These are phyloP conservation scores for Drosophila picticornis DNA, from an alignment of 2,888 invertebrate species.

Conservation along the genomic window DNA sequence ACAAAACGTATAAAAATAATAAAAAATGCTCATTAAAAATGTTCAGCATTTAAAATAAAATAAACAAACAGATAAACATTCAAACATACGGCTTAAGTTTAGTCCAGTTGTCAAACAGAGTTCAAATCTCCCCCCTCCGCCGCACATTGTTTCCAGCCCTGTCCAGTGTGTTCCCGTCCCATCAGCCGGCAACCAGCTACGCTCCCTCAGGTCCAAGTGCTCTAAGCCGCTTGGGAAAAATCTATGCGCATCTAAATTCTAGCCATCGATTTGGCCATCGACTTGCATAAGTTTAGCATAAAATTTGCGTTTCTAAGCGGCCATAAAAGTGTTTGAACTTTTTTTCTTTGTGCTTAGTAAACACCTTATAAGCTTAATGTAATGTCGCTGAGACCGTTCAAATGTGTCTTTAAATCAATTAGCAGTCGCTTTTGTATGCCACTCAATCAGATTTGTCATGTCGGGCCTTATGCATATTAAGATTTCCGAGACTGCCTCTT, in stretches of 20 bases:
- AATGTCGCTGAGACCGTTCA: slow-evolving; percentile 52
- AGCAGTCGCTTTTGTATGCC: slow-evolving; percentile 38
- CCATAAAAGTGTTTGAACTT: slow-evolving; percentile 55
- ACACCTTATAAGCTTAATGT: slow-evolving; percentile 80
- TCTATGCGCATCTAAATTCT: slow-evolving; percentile 60
- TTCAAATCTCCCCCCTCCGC: background rate
- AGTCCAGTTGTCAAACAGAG: slow-evolving; percentile 4
- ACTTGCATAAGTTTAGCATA: slow-evolving; percentile 65
- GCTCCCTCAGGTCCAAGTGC: slow-evolving; percentile 5
- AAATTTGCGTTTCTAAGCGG: slow-evolving; percentile 60
- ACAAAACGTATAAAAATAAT: slow-evolving; percentile 45
- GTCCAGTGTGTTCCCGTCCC: background rate
- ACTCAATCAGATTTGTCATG: slow-evolving; percentile 45
- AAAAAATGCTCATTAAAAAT: slow-evolving; percentile 49
- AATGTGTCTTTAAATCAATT: slow-evolving; percentile 74
- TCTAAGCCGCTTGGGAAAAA: slow-evolving; percentile 57
- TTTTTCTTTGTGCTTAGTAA: slow-evolving; percentile 48
- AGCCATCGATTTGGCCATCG: slow-evolving; percentile 55
- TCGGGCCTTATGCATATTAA: slow-evolving; percentile 26
- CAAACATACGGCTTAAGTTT: slow-evolving; percentile 17
- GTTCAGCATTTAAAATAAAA: slow-evolving; percentile 13
- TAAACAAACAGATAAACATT: slow-evolving; percentile 5
- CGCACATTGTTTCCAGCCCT: slow-evolving; percentile 8
- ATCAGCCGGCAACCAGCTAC: too few relatives aligned
- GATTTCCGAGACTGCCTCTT: slow-evolving; percentile 24